Evolutionary conservation across 2,797 vertebrate species (phyloP), one percentile per base, ranked within the genome.

Genomic region (Microchirus variegatus): DNA sequence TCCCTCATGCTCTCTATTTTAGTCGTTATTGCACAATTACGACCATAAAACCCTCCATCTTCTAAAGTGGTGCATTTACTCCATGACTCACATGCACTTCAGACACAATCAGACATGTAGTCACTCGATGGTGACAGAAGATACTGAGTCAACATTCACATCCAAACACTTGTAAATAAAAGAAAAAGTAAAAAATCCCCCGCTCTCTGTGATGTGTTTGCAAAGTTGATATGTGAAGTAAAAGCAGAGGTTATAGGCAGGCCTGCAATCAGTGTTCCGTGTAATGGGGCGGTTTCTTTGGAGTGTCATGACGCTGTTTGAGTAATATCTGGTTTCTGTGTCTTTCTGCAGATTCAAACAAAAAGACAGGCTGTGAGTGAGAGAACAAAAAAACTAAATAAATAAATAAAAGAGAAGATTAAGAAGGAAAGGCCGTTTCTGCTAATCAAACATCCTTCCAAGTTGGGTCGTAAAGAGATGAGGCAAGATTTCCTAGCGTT

Each of bases 161-260:
- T 54, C 53, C 57, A 55, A 13, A 66, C 59, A 59, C 49, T 49
- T 38, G 41, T 10, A 59, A 49, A 54, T 54, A 37, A 42, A 4
- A 9, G 13, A 6, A 22, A 14, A 13, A 47, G 10, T 49, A 51
- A 54, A 41, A 56, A 53, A 47, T 18, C 52, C 52, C n/a, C 36
- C 42, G 31, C 49, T 72, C 36, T 60, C 19, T 64, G 44, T 63
- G 36, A 63, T 57, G 31, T 31, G 31, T 31, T 31, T 8, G 31
- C 31, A 31, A 31, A 31, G 63, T 56, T 52, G 57, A 75, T 53
- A 63, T 16, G 22, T 67, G 19, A 75, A 78, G 75, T 82, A 13
- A 51, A 63, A 80, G 69, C 42, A 59, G 53, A 63, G 38, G 38
- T 61, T 57, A n/a, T n/a, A 49, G 36, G 58, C 50, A 73, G 46